Percentiles rank a stretch among this genome's conserved stretches.
These are phyloP conservation scores for Lepisosteus oculatus DNA, from an alignment of 2,113 vertebrate genomes.

Conservation along the genomic window DNA sequence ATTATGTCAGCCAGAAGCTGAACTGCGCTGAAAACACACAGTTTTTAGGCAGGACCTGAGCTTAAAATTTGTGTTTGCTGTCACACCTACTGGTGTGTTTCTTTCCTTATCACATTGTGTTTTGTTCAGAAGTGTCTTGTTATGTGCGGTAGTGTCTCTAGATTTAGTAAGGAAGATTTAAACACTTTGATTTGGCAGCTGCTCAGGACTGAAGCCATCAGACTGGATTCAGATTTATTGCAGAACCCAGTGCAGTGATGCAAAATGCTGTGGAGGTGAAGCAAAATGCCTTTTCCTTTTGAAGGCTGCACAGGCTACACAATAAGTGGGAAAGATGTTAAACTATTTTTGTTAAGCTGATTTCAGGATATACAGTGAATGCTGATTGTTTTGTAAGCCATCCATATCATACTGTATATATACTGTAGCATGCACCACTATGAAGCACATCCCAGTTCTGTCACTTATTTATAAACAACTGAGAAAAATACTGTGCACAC, in stretches of 20 bases:
- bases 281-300: background rate
- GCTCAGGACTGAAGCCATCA: background rate
- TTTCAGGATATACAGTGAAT: background rate
- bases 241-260: background rate
- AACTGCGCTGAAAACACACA: no score
- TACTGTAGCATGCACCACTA: no score
- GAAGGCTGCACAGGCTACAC: background rate
- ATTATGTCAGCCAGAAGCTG: no score
- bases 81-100: no score
- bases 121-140: no score
- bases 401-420: background rate
- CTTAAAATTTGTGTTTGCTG: no score
- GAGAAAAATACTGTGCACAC: no score
- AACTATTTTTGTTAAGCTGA: background rate
- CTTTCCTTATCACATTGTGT: no score
- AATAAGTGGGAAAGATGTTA: background rate
- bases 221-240: background rate
- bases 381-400: background rate
- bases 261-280: background rate
- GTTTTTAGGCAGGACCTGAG: no score
- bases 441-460: no score
- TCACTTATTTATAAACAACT: no score
- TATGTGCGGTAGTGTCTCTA: background rate
- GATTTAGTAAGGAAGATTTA: slow-evolving; percentile 6
- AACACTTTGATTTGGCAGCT: background rate